Base-by-base conservation (phyloP, 2,888 invertebrate species). In the Callyntrura sp. region DNA sequence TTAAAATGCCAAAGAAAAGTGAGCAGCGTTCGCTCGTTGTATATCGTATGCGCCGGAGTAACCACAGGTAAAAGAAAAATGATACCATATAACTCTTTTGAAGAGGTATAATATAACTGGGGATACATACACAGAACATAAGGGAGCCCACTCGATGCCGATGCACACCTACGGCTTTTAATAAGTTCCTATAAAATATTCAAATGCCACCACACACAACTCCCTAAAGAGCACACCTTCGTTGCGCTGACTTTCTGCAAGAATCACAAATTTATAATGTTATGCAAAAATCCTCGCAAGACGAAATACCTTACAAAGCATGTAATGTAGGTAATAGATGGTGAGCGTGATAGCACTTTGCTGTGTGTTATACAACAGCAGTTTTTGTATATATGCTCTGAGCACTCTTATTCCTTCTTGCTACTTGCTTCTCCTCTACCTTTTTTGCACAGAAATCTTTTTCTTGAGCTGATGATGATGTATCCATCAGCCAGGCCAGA, bases 101-200 rank as follows among this genome's bases (percentile, higher is more conserved):
- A 28, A 23, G 60, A 62, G 11, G 23, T 6, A 35, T 23, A 60
- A 60, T 8, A 17, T 9, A 23, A n/a, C n/a, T n/a, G n/a, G n/a
- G n/a, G n/a, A 14, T n/a, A 28, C 11, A 65, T 28, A 65, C 12
- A 28, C 28, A 65, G 6, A 35, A 35, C 68, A 35, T 35, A 70
- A n/a, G n/a, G 20, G 43, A 70, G 43, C 68, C 35, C 35, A 62
- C 11, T 1, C 25, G 20, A 43, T 43, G 43, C n/a, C 45, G 48
- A 73, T 35, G 25, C 35, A 11, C 57, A 55, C 35, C 35, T 65
- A 65, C 8, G 51, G 25, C 62, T 81, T 35, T 35, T 81, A 62
- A 81, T 79, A 78, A 78, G 73, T 78, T 76, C 28, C n/a, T 55
- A 60, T 81, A 62, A 81, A 81, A 81, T 81, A 81, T 81, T 81